These are phyloP conservation scores for Bufo gargarizans DNA, from an alignment of 2,113 vertebrate genomes.

Conservation along the genomic window DNA sequence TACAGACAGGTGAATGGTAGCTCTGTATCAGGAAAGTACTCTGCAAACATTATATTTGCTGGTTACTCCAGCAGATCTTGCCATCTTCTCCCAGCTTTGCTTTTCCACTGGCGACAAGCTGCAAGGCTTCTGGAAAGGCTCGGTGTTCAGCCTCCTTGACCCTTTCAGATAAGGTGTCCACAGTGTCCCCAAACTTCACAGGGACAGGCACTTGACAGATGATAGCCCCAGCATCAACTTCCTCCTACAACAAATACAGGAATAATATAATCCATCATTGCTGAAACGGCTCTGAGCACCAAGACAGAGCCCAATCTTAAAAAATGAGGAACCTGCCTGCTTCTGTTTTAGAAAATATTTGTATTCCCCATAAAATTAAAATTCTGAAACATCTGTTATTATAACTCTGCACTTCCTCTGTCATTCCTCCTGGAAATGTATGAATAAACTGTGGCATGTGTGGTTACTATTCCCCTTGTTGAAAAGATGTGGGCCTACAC, in stretches of 20 bases:
- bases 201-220: conserved; percentile 89
- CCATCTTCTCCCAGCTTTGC: conserved; percentile 78
- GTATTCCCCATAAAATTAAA: no score
- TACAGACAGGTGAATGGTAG: no score
- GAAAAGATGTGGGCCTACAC: no score
- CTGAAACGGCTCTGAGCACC: no score
- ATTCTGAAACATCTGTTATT: no score
- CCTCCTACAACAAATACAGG: conserved; percentile 76
- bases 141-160: conserved; percentile 88
- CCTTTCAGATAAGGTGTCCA: conserved; percentile 80
- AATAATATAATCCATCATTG: neutral
- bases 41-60: neutral
- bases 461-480: no score
- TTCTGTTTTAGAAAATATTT: no score
- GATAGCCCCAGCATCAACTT: conserved; percentile 93
- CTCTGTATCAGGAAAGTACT: no score
- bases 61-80: conserved; percentile 71
- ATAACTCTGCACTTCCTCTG: neutral
- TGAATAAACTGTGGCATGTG: no score
- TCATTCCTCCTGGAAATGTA: neutral
- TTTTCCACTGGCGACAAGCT: conserved; percentile 84
- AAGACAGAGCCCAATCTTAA: no score
- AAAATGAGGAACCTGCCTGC: no score
- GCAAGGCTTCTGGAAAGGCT: conserved; percentile 87
- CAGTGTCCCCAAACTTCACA: conserved; percentile 80